Conservation (phyloP, 2,797 vertebrate species). For the Channa striata region DNA sequence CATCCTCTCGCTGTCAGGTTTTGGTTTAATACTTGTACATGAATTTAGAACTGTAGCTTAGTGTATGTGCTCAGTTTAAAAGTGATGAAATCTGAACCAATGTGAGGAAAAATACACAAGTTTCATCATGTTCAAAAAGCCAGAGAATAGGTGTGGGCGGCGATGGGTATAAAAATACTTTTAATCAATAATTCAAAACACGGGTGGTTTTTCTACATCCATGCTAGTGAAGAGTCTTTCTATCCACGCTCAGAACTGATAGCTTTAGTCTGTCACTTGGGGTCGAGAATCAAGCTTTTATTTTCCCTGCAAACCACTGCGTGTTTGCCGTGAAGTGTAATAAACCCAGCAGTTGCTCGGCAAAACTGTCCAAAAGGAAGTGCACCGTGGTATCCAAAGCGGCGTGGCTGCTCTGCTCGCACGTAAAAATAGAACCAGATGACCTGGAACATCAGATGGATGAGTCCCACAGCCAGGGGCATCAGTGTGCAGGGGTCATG, state of each 20-base stretch:
- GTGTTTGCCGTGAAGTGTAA: not conserved
- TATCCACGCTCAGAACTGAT: not conserved
- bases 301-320: not conserved
- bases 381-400: slow-evolving; percentile 8
- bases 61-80: slow-evolving; percentile 7
- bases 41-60: slow-evolving; percentile 6
- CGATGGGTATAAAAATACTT: not conserved
- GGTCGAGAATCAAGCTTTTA: not conserved
- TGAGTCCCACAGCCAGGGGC: slow-evolving; percentile 47
- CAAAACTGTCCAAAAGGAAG: slow-evolving; percentile 5
- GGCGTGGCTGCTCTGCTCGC: slow-evolving; percentile 21
- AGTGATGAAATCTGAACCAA: slow-evolving; percentile 20
- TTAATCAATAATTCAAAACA: slow-evolving; percentile 6
- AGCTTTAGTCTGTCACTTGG: not conserved
- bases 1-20: slow-evolving; percentile 18
- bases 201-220: too few species aligned
- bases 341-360: slow-evolving; percentile 3
- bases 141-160: not conserved
- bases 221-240: too few species aligned
- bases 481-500: slow-evolving; percentile 33
- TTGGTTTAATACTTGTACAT: slow-evolving; percentile 31
- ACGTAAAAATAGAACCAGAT: slow-evolving; percentile 70
- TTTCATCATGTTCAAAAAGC: not conserved
- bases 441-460: slow-evolving; percentile 60
- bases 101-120: not conserved